A percentile compares a stretch with the other conserved stretches of the same genome.
These are phyloP conservation scores for Rhegmatorhina hoffmannsi DNA, from an alignment of 2,113 vertebrate species.

Conservation along the genomic window DNA sequence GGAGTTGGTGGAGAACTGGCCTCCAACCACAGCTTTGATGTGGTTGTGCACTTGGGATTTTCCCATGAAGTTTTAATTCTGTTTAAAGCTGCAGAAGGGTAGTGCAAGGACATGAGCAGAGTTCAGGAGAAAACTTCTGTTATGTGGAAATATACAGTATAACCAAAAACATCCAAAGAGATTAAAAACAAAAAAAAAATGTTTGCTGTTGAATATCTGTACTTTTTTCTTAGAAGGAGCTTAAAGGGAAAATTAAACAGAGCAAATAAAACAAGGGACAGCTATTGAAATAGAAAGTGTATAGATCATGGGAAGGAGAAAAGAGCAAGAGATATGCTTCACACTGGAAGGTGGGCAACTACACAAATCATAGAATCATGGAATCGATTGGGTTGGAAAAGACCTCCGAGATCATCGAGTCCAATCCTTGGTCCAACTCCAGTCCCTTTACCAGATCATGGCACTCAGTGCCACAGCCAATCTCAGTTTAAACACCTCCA, in stretches of 20 bases:
- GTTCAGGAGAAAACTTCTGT: neutral
- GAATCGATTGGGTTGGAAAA: no score
- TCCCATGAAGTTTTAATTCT: neutral
- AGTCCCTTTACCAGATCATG: no score
- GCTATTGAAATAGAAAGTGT: neutral
- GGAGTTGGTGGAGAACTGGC: neutral
- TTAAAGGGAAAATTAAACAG: neutral
- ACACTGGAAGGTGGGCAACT: neutral
- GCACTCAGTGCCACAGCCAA: no score
- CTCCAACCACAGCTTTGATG: constrained; percentile 11
- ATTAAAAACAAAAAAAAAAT: neutral
- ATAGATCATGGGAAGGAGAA: rapidly evolving
- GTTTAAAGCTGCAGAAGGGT: neutral
- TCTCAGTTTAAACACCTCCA: no score
- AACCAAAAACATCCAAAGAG: neutral
- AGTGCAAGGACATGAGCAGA: neutral
- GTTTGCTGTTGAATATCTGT: neutral
- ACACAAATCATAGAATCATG: neutral
- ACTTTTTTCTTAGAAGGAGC: neutral
- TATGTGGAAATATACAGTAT: rapidly evolving
- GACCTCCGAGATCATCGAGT: no score
- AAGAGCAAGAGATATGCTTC: neutral
- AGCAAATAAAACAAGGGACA: neutral
- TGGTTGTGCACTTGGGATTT: neutral
- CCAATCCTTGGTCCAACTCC: no score